A percentile compares a stretch with the other conserved stretches of the same genome.
Evolutionary conservation across 2,888 invertebrate species (phyloP).

Genomic region (Drosophila nr. perissopoda): DNA sequence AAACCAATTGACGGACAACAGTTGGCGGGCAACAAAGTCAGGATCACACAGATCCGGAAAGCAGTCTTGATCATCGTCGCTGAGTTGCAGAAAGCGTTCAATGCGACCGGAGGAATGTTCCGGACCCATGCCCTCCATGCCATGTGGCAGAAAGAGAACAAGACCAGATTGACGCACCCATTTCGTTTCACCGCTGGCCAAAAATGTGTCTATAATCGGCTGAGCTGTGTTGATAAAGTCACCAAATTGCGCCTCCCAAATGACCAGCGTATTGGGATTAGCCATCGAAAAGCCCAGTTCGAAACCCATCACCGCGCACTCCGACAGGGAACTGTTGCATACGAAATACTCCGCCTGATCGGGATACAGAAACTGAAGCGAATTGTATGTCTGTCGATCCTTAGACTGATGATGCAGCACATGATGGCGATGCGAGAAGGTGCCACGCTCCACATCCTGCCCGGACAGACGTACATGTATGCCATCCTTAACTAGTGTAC

Average conservation of each 20-base stretch:
- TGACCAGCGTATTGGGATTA: slow-evolving; percentile 97
- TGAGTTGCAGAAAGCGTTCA: slow-evolving; percentile 95
- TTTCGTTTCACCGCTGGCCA: slow-evolving; percentile 96
- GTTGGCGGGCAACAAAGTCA: slow-evolving; percentile 95
- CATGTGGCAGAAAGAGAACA: slow-evolving; percentile 97
- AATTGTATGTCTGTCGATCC: slow-evolving; percentile 93
- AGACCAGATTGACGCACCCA: slow-evolving; percentile 98
- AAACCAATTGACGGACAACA: slow-evolving; percentile 98
- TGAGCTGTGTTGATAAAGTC: slow-evolving; percentile 99
- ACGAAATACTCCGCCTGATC: slow-evolving; percentile 98
- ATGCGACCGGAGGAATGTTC: slow-evolving; percentile 88
- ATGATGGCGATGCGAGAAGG: slow-evolving; percentile 97
- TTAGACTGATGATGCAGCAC: slow-evolving; percentile 98
- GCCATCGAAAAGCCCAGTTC: slow-evolving; percentile 99
- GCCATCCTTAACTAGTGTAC: slow-evolving; percentile 97
- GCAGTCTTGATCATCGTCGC: slow-evolving; percentile 97
- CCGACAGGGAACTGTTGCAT: slow-evolving; percentile 98
- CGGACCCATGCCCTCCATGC: slow-evolving; percentile 98
- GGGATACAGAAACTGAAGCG: slow-evolving; percentile 95
- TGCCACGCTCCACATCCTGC: slow-evolving; percentile 99
- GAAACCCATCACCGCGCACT: slow-evolving; percentile 94
- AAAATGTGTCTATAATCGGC: slow-evolving; percentile 96
- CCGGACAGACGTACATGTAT: slow-evolving; percentile 96
- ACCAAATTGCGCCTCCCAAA: slow-evolving; percentile 99
- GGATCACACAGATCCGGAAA: slow-evolving; percentile 93